Evolutionary conservation across 2,888 invertebrate genomes (phyloP).

Genomic region (Eupithecia exiguata): DNA sequence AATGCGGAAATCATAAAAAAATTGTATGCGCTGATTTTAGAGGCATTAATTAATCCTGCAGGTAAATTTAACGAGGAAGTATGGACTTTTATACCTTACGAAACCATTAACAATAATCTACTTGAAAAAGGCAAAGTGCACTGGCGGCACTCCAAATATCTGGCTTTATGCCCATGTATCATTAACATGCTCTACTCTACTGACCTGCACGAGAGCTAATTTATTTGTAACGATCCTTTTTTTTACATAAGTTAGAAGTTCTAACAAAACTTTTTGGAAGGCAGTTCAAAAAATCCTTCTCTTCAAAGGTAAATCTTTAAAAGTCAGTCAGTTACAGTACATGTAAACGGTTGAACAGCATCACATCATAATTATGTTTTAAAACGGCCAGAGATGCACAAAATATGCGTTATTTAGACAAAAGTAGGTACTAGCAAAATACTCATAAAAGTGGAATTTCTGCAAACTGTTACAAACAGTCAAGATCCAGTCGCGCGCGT

Average conservation of each 20-base stretch:
- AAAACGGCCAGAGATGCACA: not conserved
- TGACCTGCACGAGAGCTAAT: not conserved
- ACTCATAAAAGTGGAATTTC: no score
- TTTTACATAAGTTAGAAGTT: not conserved
- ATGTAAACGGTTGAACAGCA: not conserved
- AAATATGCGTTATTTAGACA: not conserved
- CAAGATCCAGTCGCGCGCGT: no score
- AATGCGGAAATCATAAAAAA: not conserved
- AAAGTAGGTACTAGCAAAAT: no score
- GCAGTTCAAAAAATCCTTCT: not conserved
- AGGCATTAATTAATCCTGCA: not conserved
- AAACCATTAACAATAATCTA: slow-evolving; percentile 26
- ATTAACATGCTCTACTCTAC: not conserved
- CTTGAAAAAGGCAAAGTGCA: slow-evolving; percentile 7
- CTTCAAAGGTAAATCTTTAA: not conserved
- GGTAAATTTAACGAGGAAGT: not conserved
- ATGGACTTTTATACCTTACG: not conserved
- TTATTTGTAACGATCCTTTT: not conserved
- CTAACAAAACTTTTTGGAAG: not conserved
- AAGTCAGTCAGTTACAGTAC: no score
- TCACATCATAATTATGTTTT: not conserved
- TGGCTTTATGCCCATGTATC: not conserved
- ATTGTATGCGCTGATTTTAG: not conserved
- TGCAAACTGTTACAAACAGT: no score
- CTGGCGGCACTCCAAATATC: slow-evolving; percentile 27